Evolutionary conservation across 2,888 invertebrate genomes (phyloP).

Genomic region (Drosophila stalkeri): DNA sequence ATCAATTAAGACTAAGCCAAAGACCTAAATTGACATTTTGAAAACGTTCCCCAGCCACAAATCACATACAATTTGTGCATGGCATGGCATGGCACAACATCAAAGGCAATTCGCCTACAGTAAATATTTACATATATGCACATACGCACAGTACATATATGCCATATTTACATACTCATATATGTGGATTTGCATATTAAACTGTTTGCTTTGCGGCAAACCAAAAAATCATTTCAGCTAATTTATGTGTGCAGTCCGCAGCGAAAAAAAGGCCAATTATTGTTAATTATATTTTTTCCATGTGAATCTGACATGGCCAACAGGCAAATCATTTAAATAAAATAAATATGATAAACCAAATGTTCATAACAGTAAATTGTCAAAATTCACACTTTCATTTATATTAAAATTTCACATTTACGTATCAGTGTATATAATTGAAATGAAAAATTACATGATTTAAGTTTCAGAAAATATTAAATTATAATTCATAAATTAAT

Average conservation of each 20-base stretch:
- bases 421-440: background rate
- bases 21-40: slow-evolving; percentile 17
- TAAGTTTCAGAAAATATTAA: background rate
- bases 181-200: slow-evolving; percentile 53
- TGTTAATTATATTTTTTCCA: slow-evolving; percentile 48
- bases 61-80: slow-evolving; percentile 59
- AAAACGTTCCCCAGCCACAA: slow-evolving; percentile 50
- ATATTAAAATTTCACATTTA: background rate
- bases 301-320: slow-evolving; percentile 21
- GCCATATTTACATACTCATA: slow-evolving; percentile 12
- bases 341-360: slow-evolving; percentile 5
- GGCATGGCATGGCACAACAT: slow-evolving; percentile 27
- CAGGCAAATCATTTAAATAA: slow-evolving; percentile 9
- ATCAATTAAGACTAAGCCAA: slow-evolving; percentile 22
- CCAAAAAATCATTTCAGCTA: slow-evolving; percentile 69
- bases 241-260: slow-evolving; percentile 54
- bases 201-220: slow-evolving; percentile 65
- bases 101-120: slow-evolving; percentile 39
- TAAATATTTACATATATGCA: background rate
- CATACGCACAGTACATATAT: slow-evolving; percentile 16
- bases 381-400: background rate
- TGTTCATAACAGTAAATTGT: background rate
- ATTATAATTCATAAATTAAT: no score
- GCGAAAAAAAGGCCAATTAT: slow-evolving; percentile 25
- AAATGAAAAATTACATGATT: background rate